Percentiles rank a stretch among this genome's conserved stretches.
These are phyloP conservation scores for Stratiomys singularior DNA, from an alignment of 2,888 invertebrate genomes.

Conservation along the genomic window DNA sequence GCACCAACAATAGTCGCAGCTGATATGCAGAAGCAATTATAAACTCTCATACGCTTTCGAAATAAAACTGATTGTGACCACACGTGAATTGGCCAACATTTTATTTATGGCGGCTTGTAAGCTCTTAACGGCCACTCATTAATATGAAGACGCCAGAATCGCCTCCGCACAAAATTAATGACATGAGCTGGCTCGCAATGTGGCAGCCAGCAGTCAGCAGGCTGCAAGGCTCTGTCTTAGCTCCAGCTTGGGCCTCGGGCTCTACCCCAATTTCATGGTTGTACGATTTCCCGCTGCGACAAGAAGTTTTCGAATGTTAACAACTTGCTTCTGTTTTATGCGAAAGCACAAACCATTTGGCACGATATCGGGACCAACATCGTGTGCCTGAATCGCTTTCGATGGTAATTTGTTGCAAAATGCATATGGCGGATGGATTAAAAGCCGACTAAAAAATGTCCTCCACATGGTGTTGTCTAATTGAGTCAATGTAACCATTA, in stretches of 20 bases:
- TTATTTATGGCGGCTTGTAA: constrained; percentile 51
- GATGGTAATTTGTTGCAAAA: not conserved
- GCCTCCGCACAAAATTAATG: constrained; percentile 50
- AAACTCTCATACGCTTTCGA: constrained; percentile 41
- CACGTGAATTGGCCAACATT: constrained; percentile 49
- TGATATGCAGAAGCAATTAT: constrained; percentile 30
- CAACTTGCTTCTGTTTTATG: constrained; percentile 51
- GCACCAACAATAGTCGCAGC: not conserved
- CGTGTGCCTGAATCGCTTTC: too few species aligned
- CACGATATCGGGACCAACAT: not conserved
- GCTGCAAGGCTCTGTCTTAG: too few species aligned
- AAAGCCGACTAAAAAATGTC: constrained; percentile 21
- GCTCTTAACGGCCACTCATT: constrained; percentile 48
- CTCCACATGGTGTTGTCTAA: constrained; percentile 18
- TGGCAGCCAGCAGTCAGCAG: not conserved
- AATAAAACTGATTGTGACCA: constrained; percentile 49
- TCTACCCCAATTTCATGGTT: constrained; percentile 48
- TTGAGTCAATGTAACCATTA: constrained; percentile 35
- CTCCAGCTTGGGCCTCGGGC: too few species aligned
- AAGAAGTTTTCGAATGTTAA: constrained; percentile 50
- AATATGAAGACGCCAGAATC: constrained; percentile 52
- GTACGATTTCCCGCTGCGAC: constrained; percentile 47
- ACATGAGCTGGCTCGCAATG: constrained; percentile 44
- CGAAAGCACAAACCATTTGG: not conserved
- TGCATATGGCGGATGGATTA: not conserved